Evolutionary conservation across 2,113 vertebrate genomes (phyloP), one percentile per base, ranked within the genome.

Genomic region (Calonectris borealis): DNA sequence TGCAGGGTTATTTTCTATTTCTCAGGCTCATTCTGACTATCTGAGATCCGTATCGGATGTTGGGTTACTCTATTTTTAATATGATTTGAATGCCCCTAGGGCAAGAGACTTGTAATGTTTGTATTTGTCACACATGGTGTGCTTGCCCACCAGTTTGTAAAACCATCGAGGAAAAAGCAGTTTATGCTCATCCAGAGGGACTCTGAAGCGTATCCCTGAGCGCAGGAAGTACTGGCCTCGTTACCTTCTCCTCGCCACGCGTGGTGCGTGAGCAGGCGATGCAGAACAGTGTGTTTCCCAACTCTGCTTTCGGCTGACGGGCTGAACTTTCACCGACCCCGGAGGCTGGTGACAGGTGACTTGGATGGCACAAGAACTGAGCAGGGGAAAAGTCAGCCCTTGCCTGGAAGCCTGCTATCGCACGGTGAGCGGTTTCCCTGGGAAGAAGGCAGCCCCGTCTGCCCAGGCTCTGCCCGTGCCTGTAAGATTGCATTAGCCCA

Each of bases 361-460:
- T 86, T 66, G 32, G 48, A 19, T 73, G 86, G 55, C 5, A 1
- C 69, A 9, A 21, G 51, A 75, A 22, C 51, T 2, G 42, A 79
- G 52, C 65, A 48, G 82, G 42, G 42, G 22, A 80, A 49, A 46
- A 94, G 65, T 71, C 40, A 5, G 15, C 40, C 86, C 54, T 70
- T 65, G n/a, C 79, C 73, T 70, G 9, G 32, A 44, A 91, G 80
- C 58, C 36, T 21, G 46, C 11, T 87, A 3, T 15, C 16, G 0
- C 52, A 18, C 0, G 1, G 20, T 4, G 83, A 36, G 49, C 5
- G 0, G 77, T 44, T 60, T 42, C 19, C 1, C 18, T 11, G 66
- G 80, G 49, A 20, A 26, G 52, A 38, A 65, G 61, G 60, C 55
- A 36, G 72, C 64, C 25, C 10, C 13, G 5, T 49, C 49, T 68